Evolutionary conservation across 1,140 invertebrate species (phyloP).

Genomic region (Drosophila bifasciata): DNA sequence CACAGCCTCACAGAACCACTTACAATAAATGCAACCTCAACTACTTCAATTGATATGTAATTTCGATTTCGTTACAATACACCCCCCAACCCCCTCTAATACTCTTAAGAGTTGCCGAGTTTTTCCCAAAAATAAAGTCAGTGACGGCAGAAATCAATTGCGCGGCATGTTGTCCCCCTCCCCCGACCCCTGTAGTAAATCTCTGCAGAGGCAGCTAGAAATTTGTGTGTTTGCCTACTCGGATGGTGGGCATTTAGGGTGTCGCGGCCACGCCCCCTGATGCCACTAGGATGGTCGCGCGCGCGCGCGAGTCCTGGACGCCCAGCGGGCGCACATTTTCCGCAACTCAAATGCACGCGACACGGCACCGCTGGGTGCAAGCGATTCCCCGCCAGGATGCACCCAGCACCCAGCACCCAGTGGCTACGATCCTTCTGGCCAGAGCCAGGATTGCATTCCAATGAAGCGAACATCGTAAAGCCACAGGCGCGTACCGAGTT

Average conservation of each 20-base stretch:
- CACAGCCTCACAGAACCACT: too few relatives aligned
- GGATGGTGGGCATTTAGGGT: too few relatives aligned
- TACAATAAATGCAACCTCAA: too few relatives aligned
- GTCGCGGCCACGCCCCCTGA: too few relatives aligned
- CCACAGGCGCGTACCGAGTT: slow-evolving; percentile 58
- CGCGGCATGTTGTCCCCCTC: slow-evolving; percentile 47
- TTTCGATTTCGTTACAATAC: too few relatives aligned
- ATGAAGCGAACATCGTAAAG: slow-evolving; percentile 67
- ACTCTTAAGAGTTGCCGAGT: slow-evolving; percentile 27
- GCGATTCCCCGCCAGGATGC: not conserved
- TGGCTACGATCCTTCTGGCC: slow-evolving; percentile 5
- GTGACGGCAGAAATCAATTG: slow-evolving; percentile 63
- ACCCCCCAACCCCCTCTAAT: not conserved
- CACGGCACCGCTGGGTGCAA: slow-evolving; percentile 2
- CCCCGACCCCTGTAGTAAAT: too few relatives aligned
- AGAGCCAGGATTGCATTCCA: slow-evolving; percentile 51
- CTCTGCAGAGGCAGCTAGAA: not conserved
- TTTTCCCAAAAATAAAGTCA: slow-evolving; percentile 19
- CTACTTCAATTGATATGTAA: too few relatives aligned
- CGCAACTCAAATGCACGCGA: slow-evolving; percentile 37
- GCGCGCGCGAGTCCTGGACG: not conserved
- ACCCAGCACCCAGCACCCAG: not conserved
- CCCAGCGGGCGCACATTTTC: slow-evolving; percentile 22
- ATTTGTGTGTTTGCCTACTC: too few relatives aligned
- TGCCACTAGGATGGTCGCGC: too few relatives aligned